Evolutionary conservation across 2,888 invertebrate genomes (phyloP), one percentile per base, ranked within the genome.

Genomic region (Epistrophe eligans): DNA sequence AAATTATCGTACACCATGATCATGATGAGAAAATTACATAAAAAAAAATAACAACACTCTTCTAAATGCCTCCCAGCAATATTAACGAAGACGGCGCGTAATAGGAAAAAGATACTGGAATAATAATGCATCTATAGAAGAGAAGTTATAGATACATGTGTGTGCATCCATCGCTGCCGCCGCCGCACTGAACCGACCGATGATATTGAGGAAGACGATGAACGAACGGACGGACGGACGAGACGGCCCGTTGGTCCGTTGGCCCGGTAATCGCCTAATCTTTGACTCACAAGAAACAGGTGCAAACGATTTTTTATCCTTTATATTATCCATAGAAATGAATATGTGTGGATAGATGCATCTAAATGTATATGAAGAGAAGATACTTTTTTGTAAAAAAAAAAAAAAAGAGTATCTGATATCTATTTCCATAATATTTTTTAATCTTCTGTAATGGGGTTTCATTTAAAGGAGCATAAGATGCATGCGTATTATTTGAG

Each of bases 301-400:
- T 87, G 87, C 87, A 87, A 83, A 79, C 79, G 79, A 79, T 87
- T 83, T 50, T 74, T 62, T 85, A 82, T 85, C 81, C 82, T 82
- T 74, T 74, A 74, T 24, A 24, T 24, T 24, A 24, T 77, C 73
- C 81, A 55, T 19, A 19, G 13, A 9, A 70, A 55, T 40, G 17
- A 24, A 24, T 24, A 52, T 70, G 40, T 52, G 70, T 24, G 70
- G 52, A 52, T 40, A 17, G 52, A 70, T 28, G 35, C 19, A 67
- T 50, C 67, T 67, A 48, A 50, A 45, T 58, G 11, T 17, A 45
- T 43, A 1, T 43, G 15, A 74, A 1, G 24, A 28, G 24, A 40
- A 60, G 17, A 48, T 48, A 48, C 48, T 48, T 17, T 45, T 45
- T 15, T 45, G 0, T 0, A 8, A 0, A 2, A n/a, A 35, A 35